Percentiles rank a stretch among this genome's conserved stretches.
Evolutionary conservation across 2,797 vertebrate genomes (phyloP).

Genomic region (Percopsis omiscomaycus): DNA sequence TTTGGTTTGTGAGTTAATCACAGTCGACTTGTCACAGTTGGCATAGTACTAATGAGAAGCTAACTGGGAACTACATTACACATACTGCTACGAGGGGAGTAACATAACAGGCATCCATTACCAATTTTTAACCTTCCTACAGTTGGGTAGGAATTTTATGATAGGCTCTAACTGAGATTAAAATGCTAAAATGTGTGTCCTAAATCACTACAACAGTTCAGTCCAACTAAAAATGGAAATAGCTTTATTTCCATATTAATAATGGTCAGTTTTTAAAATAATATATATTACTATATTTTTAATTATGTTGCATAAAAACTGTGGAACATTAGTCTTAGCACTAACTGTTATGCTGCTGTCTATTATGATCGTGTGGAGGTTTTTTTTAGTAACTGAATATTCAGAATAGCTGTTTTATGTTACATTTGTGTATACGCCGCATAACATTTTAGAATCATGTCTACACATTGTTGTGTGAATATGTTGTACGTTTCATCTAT

Average conservation of each 20-base stretch:
- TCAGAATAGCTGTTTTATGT: slow-evolving; percentile 22
- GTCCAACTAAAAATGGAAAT: no score
- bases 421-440: slow-evolving; percentile 20
- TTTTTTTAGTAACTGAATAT: slow-evolving; percentile 9
- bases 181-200: no score
- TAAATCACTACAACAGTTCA: no score
- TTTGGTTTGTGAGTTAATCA: background rate
- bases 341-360: slow-evolving; percentile 43
- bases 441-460: background rate
- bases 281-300: slow-evolving; percentile 1
- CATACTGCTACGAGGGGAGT: no score
- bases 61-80: no score
- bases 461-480: background rate
- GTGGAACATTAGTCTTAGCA: slow-evolving; percentile 6
- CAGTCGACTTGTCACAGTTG: background rate
- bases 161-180: no score
- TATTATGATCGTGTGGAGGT: background rate
- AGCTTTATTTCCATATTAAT: slow-evolving; percentile 31
- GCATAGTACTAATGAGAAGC: no score
- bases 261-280: background rate
- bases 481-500: slow-evolving; percentile 1
- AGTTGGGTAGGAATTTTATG: no score
- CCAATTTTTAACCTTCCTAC: no score
- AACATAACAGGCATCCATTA: no score
- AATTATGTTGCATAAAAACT: slow-evolving; percentile 15